Conservation (phyloP, 2,797 vertebrate genomes). For the Pogoniulus pusillus region DNA sequence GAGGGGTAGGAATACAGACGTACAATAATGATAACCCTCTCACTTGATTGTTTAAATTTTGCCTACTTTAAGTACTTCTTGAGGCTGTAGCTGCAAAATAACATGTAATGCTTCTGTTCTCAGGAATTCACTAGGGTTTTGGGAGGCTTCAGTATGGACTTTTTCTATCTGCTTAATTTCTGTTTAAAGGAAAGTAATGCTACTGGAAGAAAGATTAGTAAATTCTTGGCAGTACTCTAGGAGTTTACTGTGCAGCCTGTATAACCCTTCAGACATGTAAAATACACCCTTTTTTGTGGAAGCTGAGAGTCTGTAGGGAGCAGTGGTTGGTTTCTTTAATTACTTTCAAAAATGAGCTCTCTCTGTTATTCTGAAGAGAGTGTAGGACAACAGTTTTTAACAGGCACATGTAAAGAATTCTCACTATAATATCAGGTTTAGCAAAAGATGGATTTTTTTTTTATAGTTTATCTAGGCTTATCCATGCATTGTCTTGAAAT, state of each 20-base stretch:
- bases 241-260: neutral
- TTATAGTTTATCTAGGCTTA: neutral
- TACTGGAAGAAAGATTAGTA: neutral
- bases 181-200: neutral
- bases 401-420: neutral
- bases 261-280: neutral
- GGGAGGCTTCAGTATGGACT: fast-evolving
- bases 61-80: neutral
- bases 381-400: neutral
- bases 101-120: neutral
- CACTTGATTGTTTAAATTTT: neutral
- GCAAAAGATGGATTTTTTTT: neutral
- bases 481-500: neutral
- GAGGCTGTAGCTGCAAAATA: neutral
- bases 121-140: neutral
- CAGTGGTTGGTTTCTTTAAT: neutral
- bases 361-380: neutral
- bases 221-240: neutral
- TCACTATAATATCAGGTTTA: neutral
- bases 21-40: neutral
- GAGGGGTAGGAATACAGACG: neutral
- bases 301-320: neutral
- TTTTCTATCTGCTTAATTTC: neutral
- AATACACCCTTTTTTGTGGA: neutral
- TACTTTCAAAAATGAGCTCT: neutral